Base-by-base conservation (phyloP, 2,113 vertebrate species). In the Chamaetylas fuelleborni region DNA sequence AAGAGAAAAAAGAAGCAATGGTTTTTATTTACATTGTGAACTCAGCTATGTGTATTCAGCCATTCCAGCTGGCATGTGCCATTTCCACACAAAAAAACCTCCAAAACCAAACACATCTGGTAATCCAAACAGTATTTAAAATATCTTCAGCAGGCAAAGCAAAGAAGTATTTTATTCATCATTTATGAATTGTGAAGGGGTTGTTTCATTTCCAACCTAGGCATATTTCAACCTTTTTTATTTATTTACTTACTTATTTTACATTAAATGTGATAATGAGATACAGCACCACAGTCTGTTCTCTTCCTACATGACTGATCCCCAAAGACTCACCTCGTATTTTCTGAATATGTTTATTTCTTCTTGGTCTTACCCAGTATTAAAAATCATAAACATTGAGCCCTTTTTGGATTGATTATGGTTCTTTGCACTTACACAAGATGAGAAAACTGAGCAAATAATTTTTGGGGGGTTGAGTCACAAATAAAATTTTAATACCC, bases 401-500 rank as follows among this genome's bases (percentile, higher is more conserved):
- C 56, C 56, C 54, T 88, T 90, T 33, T 48, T 72, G 45, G 60
- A 73, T 40, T 73, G 43, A 77, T 85, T 80, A 19, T 47, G 51
- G 51, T n/a, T 81, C 60, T 87, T 88, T 3, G 2, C 19, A 33
- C 18, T 71, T 56, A 66, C 5, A 33, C 0, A 8, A 78, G 38
- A 69, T 45, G 43, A 94, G 56, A 66, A 92, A 91, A 81, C 14
- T 4, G 60, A 86, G 54, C 11, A 90, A 84, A n/a, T 19, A 26
- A 8, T n/a, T 57, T 83, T 70, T 50, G 8, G 38, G 5, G 3
- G 9, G 20, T 69, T 90, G 38, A 86, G 42, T 65, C 70, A 80
- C 50, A 84, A 91, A 84, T 87, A 71, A 86, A 73, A 74, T 78
- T 95, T 94, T 92, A 90, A 62, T 58, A 64, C 11, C 31, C 33